phyloP scores from a whole-genome alignment of 2,113 vertebrate species.

The Erythrolamprus reginae region DNA sequence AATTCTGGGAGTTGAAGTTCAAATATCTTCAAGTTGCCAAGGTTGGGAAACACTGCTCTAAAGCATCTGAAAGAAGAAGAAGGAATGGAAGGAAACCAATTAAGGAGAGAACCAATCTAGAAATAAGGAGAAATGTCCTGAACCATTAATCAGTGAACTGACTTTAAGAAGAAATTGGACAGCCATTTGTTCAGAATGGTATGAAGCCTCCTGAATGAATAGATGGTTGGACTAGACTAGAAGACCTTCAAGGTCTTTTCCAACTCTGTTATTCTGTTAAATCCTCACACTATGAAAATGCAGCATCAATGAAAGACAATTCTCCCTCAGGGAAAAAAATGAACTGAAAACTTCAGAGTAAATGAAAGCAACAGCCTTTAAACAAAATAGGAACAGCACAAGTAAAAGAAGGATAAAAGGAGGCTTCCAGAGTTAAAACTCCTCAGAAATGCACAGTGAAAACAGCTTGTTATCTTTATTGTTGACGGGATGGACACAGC shows the following conservation, averaged over 20 bases:
- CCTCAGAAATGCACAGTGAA: slow-evolving; percentile 15
- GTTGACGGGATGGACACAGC: slow-evolving; percentile 35
- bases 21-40: too few relatives aligned
- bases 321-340: accelerated
- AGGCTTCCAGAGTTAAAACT: background rate
- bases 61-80: background rate
- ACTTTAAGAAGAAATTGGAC: background rate
- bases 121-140: background rate
- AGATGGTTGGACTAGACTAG: background rate
- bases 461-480: slow-evolving; percentile 32
- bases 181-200: background rate
- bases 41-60: too few relatives aligned
- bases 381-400: background rate
- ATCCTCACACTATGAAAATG: background rate
- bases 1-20: too few relatives aligned
- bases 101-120: background rate
- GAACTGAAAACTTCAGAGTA: background rate
- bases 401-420: background rate
- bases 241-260: background rate
- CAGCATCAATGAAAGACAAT: background rate
- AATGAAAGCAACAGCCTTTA: background rate
- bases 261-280: background rate
- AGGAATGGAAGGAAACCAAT: background rate
- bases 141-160: background rate
- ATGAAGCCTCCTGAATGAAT: background rate